Conservation (phyloP, 1,140 invertebrate genomes). For the Lordiphosa clarofinis region DNA sequence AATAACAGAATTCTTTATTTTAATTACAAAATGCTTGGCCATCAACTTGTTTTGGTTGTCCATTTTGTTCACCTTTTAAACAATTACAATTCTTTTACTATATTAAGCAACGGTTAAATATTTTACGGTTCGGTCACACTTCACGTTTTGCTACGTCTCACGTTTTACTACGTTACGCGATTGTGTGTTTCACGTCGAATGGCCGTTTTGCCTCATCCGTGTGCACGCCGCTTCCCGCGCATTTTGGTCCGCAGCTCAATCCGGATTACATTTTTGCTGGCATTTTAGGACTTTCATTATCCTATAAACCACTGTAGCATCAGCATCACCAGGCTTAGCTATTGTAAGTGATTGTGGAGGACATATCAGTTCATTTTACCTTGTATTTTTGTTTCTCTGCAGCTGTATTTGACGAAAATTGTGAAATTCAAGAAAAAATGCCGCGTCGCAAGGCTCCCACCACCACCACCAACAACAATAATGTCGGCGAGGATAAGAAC, state of each 20-base stretch:
- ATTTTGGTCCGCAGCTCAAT: slow-evolving; percentile 21
- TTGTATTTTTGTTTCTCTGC: slow-evolving; percentile 22
- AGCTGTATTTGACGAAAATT: slow-evolving; percentile 36
- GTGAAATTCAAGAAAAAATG: slow-evolving; percentile 39
- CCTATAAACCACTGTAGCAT: slow-evolving; percentile 38
- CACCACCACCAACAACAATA: slow-evolving; percentile 38
- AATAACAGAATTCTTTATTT: too few relatives aligned
- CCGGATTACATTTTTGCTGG: slow-evolving; percentile 8
- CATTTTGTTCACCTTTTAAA: too few relatives aligned
- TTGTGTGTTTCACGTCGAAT: too few relatives aligned
- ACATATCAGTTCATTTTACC: slow-evolving; percentile 13
- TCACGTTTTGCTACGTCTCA: too few relatives aligned
- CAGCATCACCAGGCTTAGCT: slow-evolving; percentile 14
- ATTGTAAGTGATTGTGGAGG: slow-evolving; percentile 31
- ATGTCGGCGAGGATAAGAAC: slow-evolving; percentile 28
- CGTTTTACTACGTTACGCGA: too few relatives aligned
- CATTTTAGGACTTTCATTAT: slow-evolving; percentile 46
- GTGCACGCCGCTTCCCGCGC: slow-evolving; percentile 33
- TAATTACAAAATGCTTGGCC: too few relatives aligned
- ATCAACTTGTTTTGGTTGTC: too few relatives aligned
- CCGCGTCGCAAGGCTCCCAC: slow-evolving; percentile 46
- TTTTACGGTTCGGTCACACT: too few relatives aligned
- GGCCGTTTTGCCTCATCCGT: too few relatives aligned
- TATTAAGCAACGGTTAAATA: too few relatives aligned
- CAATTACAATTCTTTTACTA: too few relatives aligned